Conservation (phyloP, 2,797 vertebrate species). For the Apogon hyalosoma region DNA sequence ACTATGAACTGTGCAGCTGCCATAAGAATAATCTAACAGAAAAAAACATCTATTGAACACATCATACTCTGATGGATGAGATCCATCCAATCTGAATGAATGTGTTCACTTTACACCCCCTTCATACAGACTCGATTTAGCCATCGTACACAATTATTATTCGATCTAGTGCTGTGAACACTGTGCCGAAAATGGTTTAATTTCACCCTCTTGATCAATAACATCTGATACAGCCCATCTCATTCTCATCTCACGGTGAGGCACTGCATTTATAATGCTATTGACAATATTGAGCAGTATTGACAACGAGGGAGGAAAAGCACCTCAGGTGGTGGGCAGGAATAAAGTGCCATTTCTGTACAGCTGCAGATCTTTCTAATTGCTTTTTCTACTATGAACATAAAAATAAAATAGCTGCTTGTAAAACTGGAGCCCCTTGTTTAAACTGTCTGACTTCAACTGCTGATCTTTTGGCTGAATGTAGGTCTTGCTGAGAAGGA, state of each 20-base stretch:
- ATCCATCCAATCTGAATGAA: conserved; percentile 63
- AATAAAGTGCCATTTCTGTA: conserved; percentile 64
- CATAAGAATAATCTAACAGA: conserved; percentile 34
- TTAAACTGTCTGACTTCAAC: conserved; percentile 32
- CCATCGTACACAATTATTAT: conserved; percentile 73
- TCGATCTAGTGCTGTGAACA: conserved; percentile 69
- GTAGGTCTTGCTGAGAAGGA: neutral
- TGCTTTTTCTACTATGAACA: conserved; percentile 55
- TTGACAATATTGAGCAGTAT: conserved; percentile 78
- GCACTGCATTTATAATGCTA: conserved; percentile 72
- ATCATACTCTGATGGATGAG: conserved; percentile 60
- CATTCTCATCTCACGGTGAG: conserved; percentile 58
- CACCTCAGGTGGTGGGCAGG: conserved; percentile 51
- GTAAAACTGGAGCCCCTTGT: conserved; percentile 28
- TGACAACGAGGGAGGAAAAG: conserved; percentile 63
- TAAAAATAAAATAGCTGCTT: conserved; percentile 26
- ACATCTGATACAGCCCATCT: conserved; percentile 70
- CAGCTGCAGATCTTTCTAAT: conserved; percentile 55
- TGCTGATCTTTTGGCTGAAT: conserved; percentile 1
- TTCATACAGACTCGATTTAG: conserved; percentile 60
- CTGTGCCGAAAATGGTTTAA: conserved; percentile 75
- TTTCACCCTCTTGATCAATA: conserved; percentile 75
- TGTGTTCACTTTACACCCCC: conserved; percentile 60
- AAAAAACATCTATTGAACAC: conserved; percentile 37
- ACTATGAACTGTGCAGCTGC: conserved; percentile 18